These are phyloP conservation scores for Luperina testacea DNA, from an alignment of 2,888 invertebrate genomes.

Conservation along the genomic window DNA sequence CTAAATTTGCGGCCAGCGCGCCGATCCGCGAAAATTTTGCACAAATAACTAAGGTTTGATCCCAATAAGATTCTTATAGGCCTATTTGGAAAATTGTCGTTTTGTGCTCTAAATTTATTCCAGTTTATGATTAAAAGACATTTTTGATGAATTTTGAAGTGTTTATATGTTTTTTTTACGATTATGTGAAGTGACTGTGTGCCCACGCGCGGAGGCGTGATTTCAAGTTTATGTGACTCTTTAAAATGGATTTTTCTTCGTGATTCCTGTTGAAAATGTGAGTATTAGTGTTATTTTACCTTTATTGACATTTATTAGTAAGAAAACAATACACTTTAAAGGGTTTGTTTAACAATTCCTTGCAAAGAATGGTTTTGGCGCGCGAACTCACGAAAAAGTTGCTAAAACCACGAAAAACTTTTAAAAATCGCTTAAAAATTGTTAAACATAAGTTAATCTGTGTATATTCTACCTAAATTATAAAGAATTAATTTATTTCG, in stretches of 20 bases:
- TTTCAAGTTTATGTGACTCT: conserved; percentile 62
- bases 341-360: conserved; percentile 40
- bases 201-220: conserved; percentile 58
- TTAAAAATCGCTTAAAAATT: not conserved
- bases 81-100: conserved; percentile 80
- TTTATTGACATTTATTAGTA: conserved; percentile 33
- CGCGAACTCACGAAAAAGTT: conserved; percentile 32
- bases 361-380: not conserved
- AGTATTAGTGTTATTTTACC: conserved; percentile 73
- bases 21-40: conserved; percentile 82
- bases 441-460: conserved; percentile 1
- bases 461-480: conserved; percentile 7
- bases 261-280: conserved; percentile 69
- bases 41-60: conserved; percentile 72
- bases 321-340: conserved; percentile 29
- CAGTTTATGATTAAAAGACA: conserved; percentile 72
- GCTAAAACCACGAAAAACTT: not conserved
- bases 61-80: conserved; percentile 89
- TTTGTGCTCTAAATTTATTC: conserved; percentile 66
- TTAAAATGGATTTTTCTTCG: conserved; percentile 69
- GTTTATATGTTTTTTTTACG: conserved; percentile 71
- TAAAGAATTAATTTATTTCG: conserved; percentile 24
- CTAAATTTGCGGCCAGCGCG: conserved; percentile 80
- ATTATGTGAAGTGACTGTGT: conserved; percentile 77
- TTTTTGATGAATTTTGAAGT: conserved; percentile 69